phyloP scores from a whole-genome alignment of 2,113 vertebrate species.

The Alexandromys fortis region DNA sequence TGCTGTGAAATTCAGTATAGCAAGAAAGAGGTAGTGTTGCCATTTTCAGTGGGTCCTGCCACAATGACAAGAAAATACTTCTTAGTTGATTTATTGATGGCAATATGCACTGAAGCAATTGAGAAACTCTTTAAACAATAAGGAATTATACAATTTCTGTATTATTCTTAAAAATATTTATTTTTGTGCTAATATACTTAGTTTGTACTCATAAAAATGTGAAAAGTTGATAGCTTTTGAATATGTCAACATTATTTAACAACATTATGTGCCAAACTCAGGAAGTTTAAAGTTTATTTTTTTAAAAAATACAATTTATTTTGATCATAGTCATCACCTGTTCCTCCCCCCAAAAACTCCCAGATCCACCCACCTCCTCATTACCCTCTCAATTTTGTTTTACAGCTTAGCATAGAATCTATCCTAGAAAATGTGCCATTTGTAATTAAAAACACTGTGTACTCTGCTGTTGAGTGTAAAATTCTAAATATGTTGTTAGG shows the following conservation, averaged over 20 bases:
- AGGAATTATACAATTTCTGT: background rate
- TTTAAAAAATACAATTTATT: background rate
- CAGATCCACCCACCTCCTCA: background rate
- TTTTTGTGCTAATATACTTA: background rate
- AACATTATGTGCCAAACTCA: background rate
- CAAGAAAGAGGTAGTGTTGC: slow-evolving; percentile 11
- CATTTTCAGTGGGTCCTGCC: slow-evolving; percentile 11
- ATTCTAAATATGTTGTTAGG: background rate
- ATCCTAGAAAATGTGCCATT: background rate
- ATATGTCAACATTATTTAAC: background rate
- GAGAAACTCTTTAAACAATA: slow-evolving; percentile 33
- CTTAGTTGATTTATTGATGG: background rate
- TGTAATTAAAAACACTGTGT: background rate
- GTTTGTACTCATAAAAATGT: background rate
- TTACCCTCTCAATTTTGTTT: background rate
- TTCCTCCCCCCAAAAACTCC: background rate
- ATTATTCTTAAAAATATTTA: background rate
- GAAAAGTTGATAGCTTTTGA: slow-evolving; percentile 41
- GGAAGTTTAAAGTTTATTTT: background rate
- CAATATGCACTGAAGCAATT: slow-evolving; percentile 5
- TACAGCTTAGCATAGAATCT: background rate
- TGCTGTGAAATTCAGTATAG: background rate
- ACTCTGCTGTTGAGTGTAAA: background rate
- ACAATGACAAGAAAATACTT: background rate
- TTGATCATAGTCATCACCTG: background rate